phyloP scores from a whole-genome alignment of 2,113 vertebrate genomes.

The Sinocyclocheilus grahami region DNA sequence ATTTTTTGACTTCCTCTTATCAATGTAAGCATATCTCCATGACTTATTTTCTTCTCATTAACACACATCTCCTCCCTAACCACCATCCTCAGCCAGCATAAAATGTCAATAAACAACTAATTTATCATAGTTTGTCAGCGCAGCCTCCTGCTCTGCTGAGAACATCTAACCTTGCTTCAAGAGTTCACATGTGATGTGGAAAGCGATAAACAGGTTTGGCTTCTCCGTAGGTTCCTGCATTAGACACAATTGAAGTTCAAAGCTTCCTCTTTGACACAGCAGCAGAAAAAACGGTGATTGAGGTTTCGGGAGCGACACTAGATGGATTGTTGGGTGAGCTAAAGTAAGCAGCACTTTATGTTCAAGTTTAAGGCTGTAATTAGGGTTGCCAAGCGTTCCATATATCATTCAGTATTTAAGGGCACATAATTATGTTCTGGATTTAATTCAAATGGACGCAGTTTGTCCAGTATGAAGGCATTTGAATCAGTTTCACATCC shows the following conservation, averaged over 20 bases:
- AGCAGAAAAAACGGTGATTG: neutral
- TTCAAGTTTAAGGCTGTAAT: neutral
- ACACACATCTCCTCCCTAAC: slow-evolving; percentile 18
- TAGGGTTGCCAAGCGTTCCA: neutral
- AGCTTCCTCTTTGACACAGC: neutral
- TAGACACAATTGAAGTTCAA: slow-evolving; percentile 10
- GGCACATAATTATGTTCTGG: neutral
- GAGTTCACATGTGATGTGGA: slow-evolving; percentile 14
- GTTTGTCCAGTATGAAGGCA: neutral
- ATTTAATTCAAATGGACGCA: neutral
- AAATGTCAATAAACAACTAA: slow-evolving; percentile 44
- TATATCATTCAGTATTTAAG: neutral
- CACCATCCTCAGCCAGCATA: slow-evolving; percentile 31
- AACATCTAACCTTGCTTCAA: slow-evolving; percentile 24
- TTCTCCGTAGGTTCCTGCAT: neutral
- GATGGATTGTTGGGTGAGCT: neutral
- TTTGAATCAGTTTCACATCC: neutral
- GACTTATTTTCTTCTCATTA: slow-evolving; percentile 21
- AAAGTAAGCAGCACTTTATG: slow-evolving; percentile 15
- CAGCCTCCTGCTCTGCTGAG: slow-evolving; percentile 22
- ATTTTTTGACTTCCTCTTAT: slow-evolving; percentile 4
- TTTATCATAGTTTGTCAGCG: slow-evolving; percentile 39
- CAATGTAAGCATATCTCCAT: slow-evolving; percentile 19
- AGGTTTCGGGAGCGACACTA: neutral
- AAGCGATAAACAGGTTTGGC: neutral